Evolutionary conservation across 92 coral and sea anemone species (phyloP), one percentile per base, ranked within the genome.

Genomic region (Porites rus): DNA sequence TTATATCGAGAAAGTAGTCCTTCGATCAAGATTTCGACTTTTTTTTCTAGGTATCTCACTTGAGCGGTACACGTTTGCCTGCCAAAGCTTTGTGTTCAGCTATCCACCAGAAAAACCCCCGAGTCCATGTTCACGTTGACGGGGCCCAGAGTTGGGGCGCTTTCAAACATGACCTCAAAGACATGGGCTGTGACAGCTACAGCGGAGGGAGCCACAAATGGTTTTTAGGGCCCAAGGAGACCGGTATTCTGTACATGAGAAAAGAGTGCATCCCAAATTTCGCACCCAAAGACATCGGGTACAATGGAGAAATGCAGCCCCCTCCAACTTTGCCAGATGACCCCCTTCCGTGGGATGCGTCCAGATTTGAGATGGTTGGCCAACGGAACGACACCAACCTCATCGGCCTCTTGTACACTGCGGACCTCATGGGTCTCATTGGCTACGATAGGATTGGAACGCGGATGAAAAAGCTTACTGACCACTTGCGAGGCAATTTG

Each of bases 81-180:
- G 90, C 89, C 84, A 77, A 81, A 72, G 63, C 2, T 10, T 79
- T 93, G 81, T 80, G 89, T 76, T 56, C 21, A 1, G 80, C n/a
- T 9, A 83, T 93, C 84, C 96, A 93, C 87, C 22, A 65, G 24
- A 46, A 14, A 12, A 63, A 80, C 77, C 79, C 43, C 18, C n/a
- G 71, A 1, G 74, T 74, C 22, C 96, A 93, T 59, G 96, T 91
- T 5, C 96, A 93, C 54, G 77, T 84, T 16, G 96, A 93, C 63
- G 96, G 94, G 3, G 96, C 96, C 3, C 92, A 88, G 46, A 71
- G 80, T 12, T 93, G 96, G 96, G 96, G 94, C 6, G 74, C 75
- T 0, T 17, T 93, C 71, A 22, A 80, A 16, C 86, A 73, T 54
- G 87, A 93, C 90, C 85, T 93, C 22, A 21, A 51, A 19, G 79